phyloP scores from a whole-genome alignment of 2,888 invertebrate genomes.

The Kuschelorhynchus macadamiae region DNA sequence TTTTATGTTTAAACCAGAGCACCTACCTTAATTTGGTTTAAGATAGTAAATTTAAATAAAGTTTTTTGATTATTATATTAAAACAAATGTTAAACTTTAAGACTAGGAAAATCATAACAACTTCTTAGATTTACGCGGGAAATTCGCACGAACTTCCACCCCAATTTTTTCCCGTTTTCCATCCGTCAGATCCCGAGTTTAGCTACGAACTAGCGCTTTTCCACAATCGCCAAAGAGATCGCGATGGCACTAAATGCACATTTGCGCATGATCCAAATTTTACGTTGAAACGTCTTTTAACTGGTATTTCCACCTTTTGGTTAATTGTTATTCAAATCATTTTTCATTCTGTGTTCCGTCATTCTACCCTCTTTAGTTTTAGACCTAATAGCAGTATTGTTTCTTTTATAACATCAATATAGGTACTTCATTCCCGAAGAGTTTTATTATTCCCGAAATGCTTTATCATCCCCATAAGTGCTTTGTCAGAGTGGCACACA shows the following conservation, averaged over 20 bases:
- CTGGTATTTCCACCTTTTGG: conserved; percentile 42
- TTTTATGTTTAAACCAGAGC: too few relatives aligned
- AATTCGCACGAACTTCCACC: conserved; percentile 11
- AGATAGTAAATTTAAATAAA: too few relatives aligned
- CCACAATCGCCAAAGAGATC: conserved; percentile 22
- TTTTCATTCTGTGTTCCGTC: conserved; percentile 6
- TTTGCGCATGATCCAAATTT: conserved; percentile 35
- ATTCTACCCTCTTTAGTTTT: conserved; percentile 20
- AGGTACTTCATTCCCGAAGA: too few relatives aligned
- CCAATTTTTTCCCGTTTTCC: conserved; percentile 6
- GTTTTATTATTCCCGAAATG: too few relatives aligned
- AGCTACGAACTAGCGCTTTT: conserved; percentile 35
- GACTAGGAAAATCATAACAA: too few relatives aligned
- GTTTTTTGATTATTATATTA: too few relatives aligned
- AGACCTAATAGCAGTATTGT: conserved; percentile 20
- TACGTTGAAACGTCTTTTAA: conserved; percentile 30
- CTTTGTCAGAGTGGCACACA: too few relatives aligned
- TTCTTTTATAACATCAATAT: neutral
- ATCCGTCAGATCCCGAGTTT: conserved; percentile 19
- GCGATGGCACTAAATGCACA: too few relatives aligned
- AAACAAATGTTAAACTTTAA: too few relatives aligned
- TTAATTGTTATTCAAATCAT: conserved; percentile 44
- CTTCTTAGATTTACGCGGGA: conserved; percentile 24
- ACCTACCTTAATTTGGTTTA: too few relatives aligned
- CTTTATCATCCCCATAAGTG: too few relatives aligned